Evolutionary conservation across 1,140 invertebrate genomes (phyloP), one percentile per base, ranked within the genome.

Genomic region (Cheumatopsyche charites): DNA sequence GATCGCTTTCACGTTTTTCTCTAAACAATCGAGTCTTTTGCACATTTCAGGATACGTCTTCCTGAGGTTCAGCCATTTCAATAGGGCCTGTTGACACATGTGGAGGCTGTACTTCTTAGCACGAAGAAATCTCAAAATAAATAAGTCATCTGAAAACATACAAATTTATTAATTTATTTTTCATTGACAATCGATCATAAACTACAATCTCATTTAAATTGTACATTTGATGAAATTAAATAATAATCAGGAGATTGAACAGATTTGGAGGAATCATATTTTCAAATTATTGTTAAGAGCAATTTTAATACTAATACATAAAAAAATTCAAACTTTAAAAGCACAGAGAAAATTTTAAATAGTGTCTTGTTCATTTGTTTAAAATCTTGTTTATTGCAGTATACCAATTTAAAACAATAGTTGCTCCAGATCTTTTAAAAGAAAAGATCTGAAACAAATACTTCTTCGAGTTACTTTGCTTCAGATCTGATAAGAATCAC

Each of bases 61-160:
- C 42, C 90, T 84, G 63, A 94, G 86, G 76, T 90, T 90, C 62
- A 94, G 85, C 79, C 94, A 95, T 77, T 93, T 94, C 9, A 94
- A 83, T 7, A 95, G 78, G 9, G 88, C 90, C 77, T 92, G 88
- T 78, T 94, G 89, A 0, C 93, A 90, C 86, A 93, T 88, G 0
- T 89, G 90, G 15, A 95, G 85, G 76, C 90, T 90, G 82, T 89
- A 94, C 79, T 94, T 94, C 78, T 92, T 91, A 47, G 88, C 86
- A 1, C 92, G 85, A 58, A 94, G 82, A 78, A 94, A 94, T 43
- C 92, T 84, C 42, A 94, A 81, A 69, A 94, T 82, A 79, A 94
- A 94, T 67, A 82, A 86, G 49, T 89, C 86, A 81, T 94, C 92
- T 88, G 82, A 55, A 83, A 78, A 45, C 67, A 43, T 43, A 72